A percentile compares a stretch with the other conserved stretches of the same genome.
These are phyloP conservation scores for Adrianichthys oophorus DNA, from an alignment of 2,797 vertebrate species.

Conservation along the genomic window DNA sequence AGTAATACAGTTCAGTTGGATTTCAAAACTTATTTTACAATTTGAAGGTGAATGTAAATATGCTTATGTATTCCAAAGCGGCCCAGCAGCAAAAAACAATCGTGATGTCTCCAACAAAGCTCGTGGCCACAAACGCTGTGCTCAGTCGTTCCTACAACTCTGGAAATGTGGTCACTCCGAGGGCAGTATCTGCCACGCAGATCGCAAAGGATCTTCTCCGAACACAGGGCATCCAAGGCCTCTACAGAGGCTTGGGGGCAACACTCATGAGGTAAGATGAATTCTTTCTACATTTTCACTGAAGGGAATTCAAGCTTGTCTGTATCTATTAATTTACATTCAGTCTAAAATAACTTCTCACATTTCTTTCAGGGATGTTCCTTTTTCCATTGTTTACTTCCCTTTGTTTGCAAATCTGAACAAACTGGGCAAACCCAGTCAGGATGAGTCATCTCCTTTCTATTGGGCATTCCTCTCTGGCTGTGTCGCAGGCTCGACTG, in stretches of 20 bases:
- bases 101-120: slow-evolving; percentile 70
- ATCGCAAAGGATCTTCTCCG: slow-evolving; percentile 80
- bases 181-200: slow-evolving; percentile 77
- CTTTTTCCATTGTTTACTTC: slow-evolving; percentile 85
- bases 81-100: slow-evolving; percentile 78
- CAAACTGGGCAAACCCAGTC: slow-evolving; percentile 71
- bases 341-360: too few relatives aligned
- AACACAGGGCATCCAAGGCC: slow-evolving; percentile 79
- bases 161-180: slow-evolving; percentile 48
- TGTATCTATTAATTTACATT: too few relatives aligned
- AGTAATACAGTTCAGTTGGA: too few relatives aligned
- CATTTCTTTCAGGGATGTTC: slow-evolving; percentile 77
- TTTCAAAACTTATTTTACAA: background rate
- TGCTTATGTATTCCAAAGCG: slow-evolving; percentile 49
- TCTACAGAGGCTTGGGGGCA: slow-evolving; percentile 84
- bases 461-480: slow-evolving; percentile 85
- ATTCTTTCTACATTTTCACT: background rate
- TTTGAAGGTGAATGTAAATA: background rate
- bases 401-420: slow-evolving; percentile 85
- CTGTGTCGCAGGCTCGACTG: slow-evolving; percentile 79
- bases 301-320: background rate
- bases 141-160: slow-evolving; percentile 82
- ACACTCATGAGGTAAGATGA: slow-evolving; percentile 80
- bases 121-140: slow-evolving; percentile 70
- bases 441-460: slow-evolving; percentile 70